These are phyloP conservation scores for Apogon hyalosoma DNA, from an alignment of 2,797 vertebrate genomes.

Conservation along the genomic window DNA sequence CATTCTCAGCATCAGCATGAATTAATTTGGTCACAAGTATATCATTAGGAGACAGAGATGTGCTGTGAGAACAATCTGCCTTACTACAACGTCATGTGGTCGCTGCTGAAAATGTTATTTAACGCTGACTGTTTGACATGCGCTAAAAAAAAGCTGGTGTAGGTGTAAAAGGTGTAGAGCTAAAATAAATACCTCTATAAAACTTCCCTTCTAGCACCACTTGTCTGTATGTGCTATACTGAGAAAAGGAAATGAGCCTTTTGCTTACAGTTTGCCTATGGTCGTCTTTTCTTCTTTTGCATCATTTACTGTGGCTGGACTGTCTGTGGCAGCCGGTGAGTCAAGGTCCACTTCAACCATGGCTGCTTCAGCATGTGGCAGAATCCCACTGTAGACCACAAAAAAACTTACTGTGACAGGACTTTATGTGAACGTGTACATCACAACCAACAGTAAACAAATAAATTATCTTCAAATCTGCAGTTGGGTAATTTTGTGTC, in stretches of 20 bases:
- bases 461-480: not conserved
- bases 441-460: not conserved
- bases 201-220: no score
- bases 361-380: slow-evolving; percentile 81
- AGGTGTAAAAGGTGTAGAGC: not conserved
- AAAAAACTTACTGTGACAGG: not conserved
- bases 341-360: slow-evolving; percentile 84
- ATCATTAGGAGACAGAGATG: slow-evolving; percentile 68
- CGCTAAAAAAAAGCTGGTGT: not conserved
- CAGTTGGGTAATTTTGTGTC: no score
- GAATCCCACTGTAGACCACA: slow-evolving; percentile 84
- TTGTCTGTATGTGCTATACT: not conserved
- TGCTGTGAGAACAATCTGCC: slow-evolving; percentile 57
- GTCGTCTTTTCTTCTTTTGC: slow-evolving; percentile 84
- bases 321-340: slow-evolving; percentile 32
- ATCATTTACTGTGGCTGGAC: slow-evolving; percentile 45
- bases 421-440: not conserved
- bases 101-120: slow-evolving; percentile 13
- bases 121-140: slow-evolving; percentile 31
- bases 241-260: not conserved
- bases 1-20: slow-evolving; percentile 63
- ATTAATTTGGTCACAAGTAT: slow-evolving; percentile 76
- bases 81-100: slow-evolving; percentile 58
- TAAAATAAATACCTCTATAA: not conserved
- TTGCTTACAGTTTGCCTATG: slow-evolving; percentile 91